Percentiles rank a stretch among this genome's conserved stretches.
phyloP scores from a whole-genome alignment of 2,797 vertebrate species.

The Poecilia velifera region DNA sequence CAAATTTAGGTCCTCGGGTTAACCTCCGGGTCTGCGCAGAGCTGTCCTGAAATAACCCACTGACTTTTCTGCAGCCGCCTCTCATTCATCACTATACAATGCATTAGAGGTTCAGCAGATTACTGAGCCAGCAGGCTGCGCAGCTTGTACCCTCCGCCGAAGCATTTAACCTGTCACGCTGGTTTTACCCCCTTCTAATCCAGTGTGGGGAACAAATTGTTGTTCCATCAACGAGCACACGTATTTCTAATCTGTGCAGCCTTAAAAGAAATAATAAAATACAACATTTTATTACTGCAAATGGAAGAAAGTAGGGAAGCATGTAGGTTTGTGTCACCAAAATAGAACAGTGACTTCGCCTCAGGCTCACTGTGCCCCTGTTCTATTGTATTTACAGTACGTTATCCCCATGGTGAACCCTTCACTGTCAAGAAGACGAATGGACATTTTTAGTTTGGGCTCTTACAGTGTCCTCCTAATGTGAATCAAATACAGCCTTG shows the following conservation, averaged over 20 bases:
- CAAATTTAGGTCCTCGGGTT: conserved; percentile 36
- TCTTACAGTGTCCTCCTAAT: not conserved
- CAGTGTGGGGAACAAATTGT: conserved; percentile 19
- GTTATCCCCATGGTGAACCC: conserved; percentile 17
- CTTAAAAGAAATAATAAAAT: conserved; percentile 6
- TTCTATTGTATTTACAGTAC: conserved; percentile 37
- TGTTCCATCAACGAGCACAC: conserved; percentile 26
- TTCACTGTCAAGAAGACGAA: conserved; percentile 4
- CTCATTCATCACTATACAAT: conserved; percentile 40
- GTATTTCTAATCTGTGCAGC: conserved; percentile 19
- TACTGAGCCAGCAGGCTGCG: conserved; percentile 49
- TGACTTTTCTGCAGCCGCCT: conserved; percentile 26
- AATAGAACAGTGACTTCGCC: conserved; percentile 23
- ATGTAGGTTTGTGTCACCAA: conserved; percentile 20
- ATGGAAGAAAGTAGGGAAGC: conserved; percentile 27
- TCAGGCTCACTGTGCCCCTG: conserved; percentile 2
- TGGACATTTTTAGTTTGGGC: not conserved
- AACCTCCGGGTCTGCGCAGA: conserved; percentile 9
- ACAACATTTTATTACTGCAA: conserved; percentile 30
- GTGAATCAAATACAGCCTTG: not conserved
- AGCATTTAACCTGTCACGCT: conserved; percentile 55
- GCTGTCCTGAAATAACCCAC: conserved; percentile 50
- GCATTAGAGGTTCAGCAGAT: conserved; percentile 45
- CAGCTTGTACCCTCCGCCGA: conserved; percentile 30
- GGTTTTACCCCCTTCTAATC: conserved; percentile 42